Percentiles rank a stretch among this genome's conserved stretches.
Evolutionary conservation across 1,140 invertebrate genomes (phyloP).

Genomic region (Rhyzopertha dominica): DNA sequence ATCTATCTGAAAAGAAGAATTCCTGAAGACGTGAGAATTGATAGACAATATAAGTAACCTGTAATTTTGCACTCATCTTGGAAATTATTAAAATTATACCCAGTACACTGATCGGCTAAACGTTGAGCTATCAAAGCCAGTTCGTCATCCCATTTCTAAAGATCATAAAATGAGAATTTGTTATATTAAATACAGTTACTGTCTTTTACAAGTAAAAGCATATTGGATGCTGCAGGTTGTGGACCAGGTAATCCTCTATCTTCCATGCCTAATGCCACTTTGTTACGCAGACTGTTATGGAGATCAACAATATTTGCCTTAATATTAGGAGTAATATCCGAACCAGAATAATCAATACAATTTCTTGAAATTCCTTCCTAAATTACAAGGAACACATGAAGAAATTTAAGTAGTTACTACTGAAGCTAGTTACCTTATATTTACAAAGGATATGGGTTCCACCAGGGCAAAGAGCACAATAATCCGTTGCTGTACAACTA

Average conservation of each 20-base stretch:
- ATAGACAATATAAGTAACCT: conserved; percentile 36
- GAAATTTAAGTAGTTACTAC: background rate
- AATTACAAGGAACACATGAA: background rate
- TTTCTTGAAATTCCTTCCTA: too few relatives aligned
- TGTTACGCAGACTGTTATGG: conserved; percentile 47
- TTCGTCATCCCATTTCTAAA: conserved; percentile 57
- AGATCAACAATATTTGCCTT: conserved; percentile 28
- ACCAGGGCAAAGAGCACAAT: too few relatives aligned
- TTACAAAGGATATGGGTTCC: conserved; percentile 19
- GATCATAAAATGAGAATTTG: too few relatives aligned
- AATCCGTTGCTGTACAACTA: too few relatives aligned
- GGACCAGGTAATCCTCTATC: conserved; percentile 46
- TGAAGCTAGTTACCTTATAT: conserved; percentile 10
- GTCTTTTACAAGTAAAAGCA: conserved; percentile 51
- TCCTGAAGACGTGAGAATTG: too few relatives aligned
- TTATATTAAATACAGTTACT: too few relatives aligned
- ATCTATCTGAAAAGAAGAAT: conserved; percentile 26
- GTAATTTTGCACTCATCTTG: conserved; percentile 53
- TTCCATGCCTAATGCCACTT: conserved; percentile 47
- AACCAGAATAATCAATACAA: too few relatives aligned
- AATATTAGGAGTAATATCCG: conserved; percentile 23
- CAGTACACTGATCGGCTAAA: conserved; percentile 59
- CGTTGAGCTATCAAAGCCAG: conserved; percentile 53
- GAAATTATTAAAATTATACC: too few relatives aligned
- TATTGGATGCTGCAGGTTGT: conserved; percentile 48